Conservation (phyloP, 2,797 vertebrate species). For the Gymnothorax javanicus region DNA sequence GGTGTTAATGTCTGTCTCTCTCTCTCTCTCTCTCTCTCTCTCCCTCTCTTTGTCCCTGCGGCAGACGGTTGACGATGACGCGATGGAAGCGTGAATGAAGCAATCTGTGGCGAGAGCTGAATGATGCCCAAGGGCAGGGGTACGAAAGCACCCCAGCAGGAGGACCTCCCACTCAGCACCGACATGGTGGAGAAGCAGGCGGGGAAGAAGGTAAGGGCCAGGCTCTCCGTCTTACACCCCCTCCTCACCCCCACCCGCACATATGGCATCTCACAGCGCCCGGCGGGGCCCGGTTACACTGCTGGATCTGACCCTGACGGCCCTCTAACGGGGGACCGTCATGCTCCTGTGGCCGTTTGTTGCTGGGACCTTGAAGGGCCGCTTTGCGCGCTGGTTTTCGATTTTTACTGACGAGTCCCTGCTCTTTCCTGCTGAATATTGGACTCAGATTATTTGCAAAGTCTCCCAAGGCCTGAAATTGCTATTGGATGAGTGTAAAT, state of each 20-base stretch:
- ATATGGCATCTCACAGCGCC: not conserved
- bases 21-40: slow-evolving; percentile 38
- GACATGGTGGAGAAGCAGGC: slow-evolving; percentile 99
- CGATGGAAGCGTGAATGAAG: slow-evolving; percentile 90
- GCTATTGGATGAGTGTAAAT: too few relatives aligned
- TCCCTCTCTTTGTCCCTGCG: slow-evolving; percentile 15
- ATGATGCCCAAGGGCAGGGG: slow-evolving; percentile 99
- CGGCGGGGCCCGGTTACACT: not conserved
- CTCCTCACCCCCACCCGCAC: not conserved
- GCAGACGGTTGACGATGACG: slow-evolving; percentile 96
- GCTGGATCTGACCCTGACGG: not conserved
- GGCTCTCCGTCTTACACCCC: not conserved
- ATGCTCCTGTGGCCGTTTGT: not conserved
- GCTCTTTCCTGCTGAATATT: too few relatives aligned
- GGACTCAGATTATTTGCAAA: too few relatives aligned
- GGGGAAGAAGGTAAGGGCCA: slow-evolving; percentile 90
- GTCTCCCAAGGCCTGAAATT: too few relatives aligned
- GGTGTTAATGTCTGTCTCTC: slow-evolving; percentile 57
- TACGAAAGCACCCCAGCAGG: slow-evolving; percentile 98
- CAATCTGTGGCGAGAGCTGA: slow-evolving; percentile 93
- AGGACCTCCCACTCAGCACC: slow-evolving; percentile 95
- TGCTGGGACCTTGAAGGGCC: not conserved
- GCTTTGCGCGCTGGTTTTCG: too few relatives aligned
- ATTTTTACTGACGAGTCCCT: too few relatives aligned
- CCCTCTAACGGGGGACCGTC: not conserved